phyloP scores from a whole-genome alignment of 2,797 vertebrate species.

The Luscinia luscinia region DNA sequence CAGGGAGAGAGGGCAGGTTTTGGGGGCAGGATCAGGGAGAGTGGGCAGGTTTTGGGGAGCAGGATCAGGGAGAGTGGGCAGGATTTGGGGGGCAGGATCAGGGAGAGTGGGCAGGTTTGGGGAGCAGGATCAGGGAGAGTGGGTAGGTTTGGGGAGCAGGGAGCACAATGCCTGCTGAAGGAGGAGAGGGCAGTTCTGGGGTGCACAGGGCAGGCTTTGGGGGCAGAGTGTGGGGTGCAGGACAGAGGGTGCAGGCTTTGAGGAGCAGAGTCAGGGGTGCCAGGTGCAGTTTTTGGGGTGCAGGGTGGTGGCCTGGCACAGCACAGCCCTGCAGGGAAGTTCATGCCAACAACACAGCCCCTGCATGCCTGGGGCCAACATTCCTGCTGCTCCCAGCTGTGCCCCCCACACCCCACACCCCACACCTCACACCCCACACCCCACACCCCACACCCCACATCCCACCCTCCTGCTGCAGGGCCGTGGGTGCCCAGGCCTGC shows the following conservation, averaged over 20 bases:
- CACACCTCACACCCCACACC: not conserved
- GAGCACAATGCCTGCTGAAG: not conserved
- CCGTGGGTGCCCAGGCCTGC: not conserved
- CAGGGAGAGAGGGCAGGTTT: too few species aligned
- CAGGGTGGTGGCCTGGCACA: not conserved
- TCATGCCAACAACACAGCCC: fast-evolving
- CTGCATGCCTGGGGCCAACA: not conserved
- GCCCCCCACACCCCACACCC: not conserved
- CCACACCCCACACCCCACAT: not conserved
- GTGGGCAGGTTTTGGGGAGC: too few species aligned
- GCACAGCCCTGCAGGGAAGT: not conserved
- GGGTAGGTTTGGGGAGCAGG: not conserved
- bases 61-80: too few species aligned
- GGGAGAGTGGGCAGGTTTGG: too few species aligned
- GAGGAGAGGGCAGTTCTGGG: not conserved
- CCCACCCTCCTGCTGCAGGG: not conserved
- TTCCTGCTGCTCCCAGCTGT: not conserved
- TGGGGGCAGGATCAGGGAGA: too few species aligned
- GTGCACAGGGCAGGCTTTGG: not conserved
- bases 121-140: too few species aligned
- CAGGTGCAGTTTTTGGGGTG: not conserved
- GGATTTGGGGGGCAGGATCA: too few species aligned
- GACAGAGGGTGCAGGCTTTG: not conserved
- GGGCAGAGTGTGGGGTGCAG: not conserved
- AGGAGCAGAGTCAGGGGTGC: not conserved